Evolutionary conservation across 2,797 vertebrate species (phyloP), one percentile per base, ranked within the genome.

Genomic region (Mormyrops boulengeri): DNA sequence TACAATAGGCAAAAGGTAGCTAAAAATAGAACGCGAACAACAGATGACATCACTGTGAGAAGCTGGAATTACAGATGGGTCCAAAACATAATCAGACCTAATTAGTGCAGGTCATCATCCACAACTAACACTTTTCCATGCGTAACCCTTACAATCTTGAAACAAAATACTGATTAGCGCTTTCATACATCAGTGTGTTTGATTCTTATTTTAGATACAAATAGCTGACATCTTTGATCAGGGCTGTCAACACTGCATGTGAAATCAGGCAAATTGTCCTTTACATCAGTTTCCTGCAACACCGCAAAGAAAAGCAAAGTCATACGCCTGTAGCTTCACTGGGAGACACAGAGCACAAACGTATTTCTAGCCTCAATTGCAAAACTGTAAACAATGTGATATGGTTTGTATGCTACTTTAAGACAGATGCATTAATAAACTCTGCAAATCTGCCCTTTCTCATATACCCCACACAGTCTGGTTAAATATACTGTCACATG

Each of bases 141-240:
- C 19, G 44, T 66, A 34, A 60, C 6, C 69, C 19, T 52, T 17
- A 60, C n/a, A 88, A 84, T 44, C 62, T 47, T 38, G 26, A 60
- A 34, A 80, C 66, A 52, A 88, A 73, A 66, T 77, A 34, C 88
- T 80, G 88, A 88, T 50, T 17, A 77, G 22, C 26, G 41, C 53
- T 53, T 60, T 87, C 52, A 85, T 55, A 57, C 26, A 69, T 66
- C 89, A n/a, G 3, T 5, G 38, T 53, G 69, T 34, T 34, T n/a
- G 50, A 44, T n/a, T 77, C 85, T 49, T 26, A 82, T 62, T 80
- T 90, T 62, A 82, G 50, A 82, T 60, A 34, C 89, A 90, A 88
- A 82, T 87, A 88, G 57, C 82, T 84, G 53, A 90, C 89, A 84
- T 73, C 66, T 88, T 62, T 47, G 69, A 55, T 53, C 50, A 12